Conservation (phyloP, 2,888 invertebrate species). For the Andrena dorsata region DNA sequence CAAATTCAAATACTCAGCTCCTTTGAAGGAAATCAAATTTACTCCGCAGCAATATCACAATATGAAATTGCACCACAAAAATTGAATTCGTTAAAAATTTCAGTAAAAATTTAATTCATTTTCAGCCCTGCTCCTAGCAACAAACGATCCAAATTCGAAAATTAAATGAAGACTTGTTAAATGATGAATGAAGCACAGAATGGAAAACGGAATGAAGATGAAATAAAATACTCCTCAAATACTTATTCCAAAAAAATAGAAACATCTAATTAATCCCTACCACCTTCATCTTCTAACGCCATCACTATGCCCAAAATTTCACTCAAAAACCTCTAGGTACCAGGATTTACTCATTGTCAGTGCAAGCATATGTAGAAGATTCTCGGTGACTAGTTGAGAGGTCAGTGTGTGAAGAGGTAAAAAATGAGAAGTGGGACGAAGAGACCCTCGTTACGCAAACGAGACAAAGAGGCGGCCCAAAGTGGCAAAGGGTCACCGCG, state of each 20-base stretch:
- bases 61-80: no score
- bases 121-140: no score
- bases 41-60: no score
- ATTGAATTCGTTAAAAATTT: no score
- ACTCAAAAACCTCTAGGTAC: background rate
- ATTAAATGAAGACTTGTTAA: no score
- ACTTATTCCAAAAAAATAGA: background rate
- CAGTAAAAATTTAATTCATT: no score
- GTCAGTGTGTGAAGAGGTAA: background rate
- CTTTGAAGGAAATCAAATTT: no score
- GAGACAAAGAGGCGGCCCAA: slow-evolving; percentile 12
- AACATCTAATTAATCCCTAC: no score
- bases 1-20: background rate
- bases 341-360: background rate
- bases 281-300: no score
- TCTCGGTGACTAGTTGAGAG: background rate
- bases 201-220: no score
- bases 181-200: no score
- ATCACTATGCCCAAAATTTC: background rate
- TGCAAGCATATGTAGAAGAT: background rate
- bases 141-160: no score
- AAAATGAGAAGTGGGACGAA: background rate
- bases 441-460: slow-evolving; percentile 16
- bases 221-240: background rate
- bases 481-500: slow-evolving; percentile 35